Evolutionary conservation across 1,140 invertebrate species (phyloP), one percentile per base, ranked within the genome.

Genomic region (Heliconius hewitsoni): DNA sequence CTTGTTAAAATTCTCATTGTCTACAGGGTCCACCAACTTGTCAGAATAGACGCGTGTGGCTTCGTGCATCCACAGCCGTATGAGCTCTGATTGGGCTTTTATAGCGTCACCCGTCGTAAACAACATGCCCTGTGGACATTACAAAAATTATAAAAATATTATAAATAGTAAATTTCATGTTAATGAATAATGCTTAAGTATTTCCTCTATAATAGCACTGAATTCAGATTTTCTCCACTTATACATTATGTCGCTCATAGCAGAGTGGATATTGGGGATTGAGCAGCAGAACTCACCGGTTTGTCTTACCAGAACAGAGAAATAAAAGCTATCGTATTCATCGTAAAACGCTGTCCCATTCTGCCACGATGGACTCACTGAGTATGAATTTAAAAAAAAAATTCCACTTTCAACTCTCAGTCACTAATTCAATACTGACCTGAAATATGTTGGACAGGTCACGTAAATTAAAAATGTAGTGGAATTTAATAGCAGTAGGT

Each of bases 401-500:
- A 23, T 23, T 23, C 23, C 23, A 23, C 13, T 5, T 50, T 57
- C 18, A 57, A 8, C 55, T 23, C 23, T n/a, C 55, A 8, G 5
- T 9, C 5, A 57, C 19, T 57, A 57, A 57, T 30, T 30, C 1
- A 57, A 23, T 42, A 57, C 77, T 74, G 95, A 97, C 97, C 95
- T 98, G 97, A 87, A 98, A 98, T 78, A 98, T 97, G 91, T 99
- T 99, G 3, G 98, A 98, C 8, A 99, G 94, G 92, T 99, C 98
- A 81, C 98, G 95, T 50, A 99, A 94, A 93, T 99, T 99, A 92
- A 99, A 99, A 72, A 98, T 96, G 87, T 99, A 99, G 93, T 99
- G 98, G 91, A 99, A 99, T 92, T 99, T 99, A 52, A 98, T 95
- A 11, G 98, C 98, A 1, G 98, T 99, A 6, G 98, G 98, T 71